Conservation (phyloP, 2,797 vertebrate species). For the Benthosema pterotum region DNA sequence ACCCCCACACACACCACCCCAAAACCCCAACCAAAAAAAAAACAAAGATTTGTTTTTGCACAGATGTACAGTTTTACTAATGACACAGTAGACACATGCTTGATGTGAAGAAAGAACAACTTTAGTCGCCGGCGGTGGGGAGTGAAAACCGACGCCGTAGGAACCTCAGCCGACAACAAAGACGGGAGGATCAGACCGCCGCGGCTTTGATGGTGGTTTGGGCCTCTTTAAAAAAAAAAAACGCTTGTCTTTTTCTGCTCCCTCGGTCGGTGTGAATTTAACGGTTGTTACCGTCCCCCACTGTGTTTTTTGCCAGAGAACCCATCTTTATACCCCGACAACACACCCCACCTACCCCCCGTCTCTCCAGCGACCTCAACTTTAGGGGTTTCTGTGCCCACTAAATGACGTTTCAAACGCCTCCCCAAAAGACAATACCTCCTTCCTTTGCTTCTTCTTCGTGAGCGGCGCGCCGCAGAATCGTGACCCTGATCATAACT, state of each 20-base stretch:
- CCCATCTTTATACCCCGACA: constrained; percentile 24
- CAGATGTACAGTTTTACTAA: constrained; percentile 25
- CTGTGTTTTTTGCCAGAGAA: constrained; percentile 31
- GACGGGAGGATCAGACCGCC: constrained; percentile 49
- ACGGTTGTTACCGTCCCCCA: constrained; percentile 26
- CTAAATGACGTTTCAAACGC: constrained; percentile 63
- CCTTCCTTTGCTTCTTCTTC: neutral
- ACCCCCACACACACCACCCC: too few relatives aligned
- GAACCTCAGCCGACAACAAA: constrained; percentile 42
- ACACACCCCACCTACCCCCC: too few relatives aligned
- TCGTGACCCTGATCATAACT: constrained; percentile 59
- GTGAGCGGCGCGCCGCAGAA: constrained; percentile 23
- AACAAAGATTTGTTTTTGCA: constrained; percentile 24
- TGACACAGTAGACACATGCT: constrained; percentile 37
- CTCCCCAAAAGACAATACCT: constrained; percentile 56
- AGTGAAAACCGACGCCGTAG: constrained; percentile 24
- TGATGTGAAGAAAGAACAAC: constrained; percentile 40
- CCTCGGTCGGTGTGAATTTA: constrained; percentile 41
- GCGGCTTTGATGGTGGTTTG: constrained; percentile 57
- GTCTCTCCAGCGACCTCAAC: constrained; percentile 22
- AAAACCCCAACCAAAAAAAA: neutral
- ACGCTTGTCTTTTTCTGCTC: constrained; percentile 25
- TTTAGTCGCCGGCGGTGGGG: constrained; percentile 44
- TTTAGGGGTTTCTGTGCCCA: constrained; percentile 36
- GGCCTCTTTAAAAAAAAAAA: constrained; percentile 37